Evolutionary conservation across 2,797 vertebrate species (phyloP).

Genomic region (Sylvia borin): DNA sequence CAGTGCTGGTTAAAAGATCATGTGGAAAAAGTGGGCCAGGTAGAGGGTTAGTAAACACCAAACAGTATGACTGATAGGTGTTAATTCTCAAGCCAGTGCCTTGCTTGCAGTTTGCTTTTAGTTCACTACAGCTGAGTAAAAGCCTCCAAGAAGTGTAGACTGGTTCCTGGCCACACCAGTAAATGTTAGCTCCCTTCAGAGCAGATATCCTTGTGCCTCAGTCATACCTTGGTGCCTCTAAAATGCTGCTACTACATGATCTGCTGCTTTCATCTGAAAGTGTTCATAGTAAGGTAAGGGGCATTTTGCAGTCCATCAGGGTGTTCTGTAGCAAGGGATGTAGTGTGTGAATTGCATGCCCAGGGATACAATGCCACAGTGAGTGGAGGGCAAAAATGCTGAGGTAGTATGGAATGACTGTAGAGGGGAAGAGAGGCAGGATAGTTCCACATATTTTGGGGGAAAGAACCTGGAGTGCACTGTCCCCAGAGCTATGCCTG

Average conservation of each 20-base stretch:
- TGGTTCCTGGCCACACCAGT: background rate
- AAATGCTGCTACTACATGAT: background rate
- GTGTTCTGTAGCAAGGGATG: fast-evolving
- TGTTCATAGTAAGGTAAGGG: background rate
- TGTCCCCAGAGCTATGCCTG: background rate
- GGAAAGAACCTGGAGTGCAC: background rate
- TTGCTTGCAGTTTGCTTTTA: background rate
- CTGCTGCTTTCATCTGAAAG: background rate
- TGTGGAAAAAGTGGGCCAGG: background rate
- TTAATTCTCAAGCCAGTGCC: background rate
- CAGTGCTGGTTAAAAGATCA: background rate
- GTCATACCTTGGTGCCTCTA: background rate
- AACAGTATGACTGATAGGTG: background rate
- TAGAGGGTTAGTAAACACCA: background rate
- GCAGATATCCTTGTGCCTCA: background rate
- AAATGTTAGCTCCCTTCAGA: background rate
- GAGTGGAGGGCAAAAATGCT: background rate
- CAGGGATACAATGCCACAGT: background rate
- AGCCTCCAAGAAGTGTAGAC: background rate
- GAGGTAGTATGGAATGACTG: background rate
- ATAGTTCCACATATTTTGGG: background rate
- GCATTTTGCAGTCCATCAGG: background rate
- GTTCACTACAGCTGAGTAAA: background rate
- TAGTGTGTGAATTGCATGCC: background rate
- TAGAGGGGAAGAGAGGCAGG: background rate